phyloP scores from a whole-genome alignment of 2,113 vertebrate species.

The Lophius piscatorius region DNA sequence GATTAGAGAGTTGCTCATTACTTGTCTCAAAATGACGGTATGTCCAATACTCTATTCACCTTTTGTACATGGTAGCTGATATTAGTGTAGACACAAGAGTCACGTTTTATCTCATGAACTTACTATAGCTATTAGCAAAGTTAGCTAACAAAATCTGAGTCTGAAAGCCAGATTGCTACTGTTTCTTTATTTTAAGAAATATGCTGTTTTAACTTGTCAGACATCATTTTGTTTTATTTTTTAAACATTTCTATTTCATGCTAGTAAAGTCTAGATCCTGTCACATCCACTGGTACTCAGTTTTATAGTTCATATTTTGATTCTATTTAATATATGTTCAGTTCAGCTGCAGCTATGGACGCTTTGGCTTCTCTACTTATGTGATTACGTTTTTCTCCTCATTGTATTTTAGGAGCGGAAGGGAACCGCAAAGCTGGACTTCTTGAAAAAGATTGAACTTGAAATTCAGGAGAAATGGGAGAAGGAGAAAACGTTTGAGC shows the following conservation, averaged over 20 bases:
- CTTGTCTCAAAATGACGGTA: slow-evolving; percentile 74
- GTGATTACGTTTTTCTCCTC: neutral
- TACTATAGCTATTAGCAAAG: slow-evolving; percentile 39
- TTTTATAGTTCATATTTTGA: neutral
- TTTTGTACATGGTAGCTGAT: accelerated
- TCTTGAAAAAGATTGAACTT: slow-evolving; percentile 91
- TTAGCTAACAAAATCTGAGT: slow-evolving; percentile 54
- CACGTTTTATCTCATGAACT: slow-evolving; percentile 4
- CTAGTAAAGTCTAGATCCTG: no score
- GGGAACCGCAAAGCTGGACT: slow-evolving; percentile 95
- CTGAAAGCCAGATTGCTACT: no score
- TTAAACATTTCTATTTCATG: no score
- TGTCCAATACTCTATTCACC: neutral
- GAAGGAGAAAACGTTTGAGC: slow-evolving; percentile 85
- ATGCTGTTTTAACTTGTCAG: no score
- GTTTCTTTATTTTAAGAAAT: no score
- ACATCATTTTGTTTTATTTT: no score
- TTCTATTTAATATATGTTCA: neutral
- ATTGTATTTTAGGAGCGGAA: slow-evolving; percentile 86
- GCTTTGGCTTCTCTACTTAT: accelerated
- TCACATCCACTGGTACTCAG: no score
- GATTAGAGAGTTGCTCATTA: neutral
- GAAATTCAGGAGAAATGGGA: slow-evolving; percentile 95
- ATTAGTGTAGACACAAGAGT: neutral
- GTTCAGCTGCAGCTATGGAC: neutral